Evolutionary conservation across 2,797 vertebrate genomes (phyloP).

Genomic region (Spea hammondii): DNA sequence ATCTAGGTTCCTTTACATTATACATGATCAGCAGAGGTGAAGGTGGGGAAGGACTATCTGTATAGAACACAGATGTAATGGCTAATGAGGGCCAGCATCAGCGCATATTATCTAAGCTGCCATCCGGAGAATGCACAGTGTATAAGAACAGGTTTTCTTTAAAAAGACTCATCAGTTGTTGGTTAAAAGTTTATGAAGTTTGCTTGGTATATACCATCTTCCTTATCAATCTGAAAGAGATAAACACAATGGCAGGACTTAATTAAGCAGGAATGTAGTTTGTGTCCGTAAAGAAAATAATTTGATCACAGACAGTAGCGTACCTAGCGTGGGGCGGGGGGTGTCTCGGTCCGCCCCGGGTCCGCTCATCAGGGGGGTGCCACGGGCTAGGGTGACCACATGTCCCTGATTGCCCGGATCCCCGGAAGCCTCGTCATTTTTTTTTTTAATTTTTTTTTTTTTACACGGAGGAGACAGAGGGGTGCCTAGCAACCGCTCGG

Average conservation of each 20-base stretch:
- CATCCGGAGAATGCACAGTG: neutral
- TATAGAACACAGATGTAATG: constrained; percentile 46
- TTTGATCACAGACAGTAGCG: too few species aligned
- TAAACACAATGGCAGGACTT: neutral
- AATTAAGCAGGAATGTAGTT: too few species aligned
- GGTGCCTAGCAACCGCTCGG: too few species aligned
- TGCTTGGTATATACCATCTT: constrained; percentile 22
- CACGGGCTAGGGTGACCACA: too few species aligned
- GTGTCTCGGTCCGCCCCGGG: too few species aligned
- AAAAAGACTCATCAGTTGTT: neutral
- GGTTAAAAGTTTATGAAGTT: constrained; percentile 51
- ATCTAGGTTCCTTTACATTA: constrained; percentile 23
- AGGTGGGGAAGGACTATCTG: constrained; percentile 1
- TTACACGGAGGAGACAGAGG: too few species aligned
- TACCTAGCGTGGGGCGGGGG: too few species aligned
- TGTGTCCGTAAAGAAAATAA: too few species aligned
- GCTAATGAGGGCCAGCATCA: constrained; percentile 1
- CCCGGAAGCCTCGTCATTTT: too few species aligned
- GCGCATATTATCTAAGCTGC: constrained; percentile 27
- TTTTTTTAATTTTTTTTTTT: too few species aligned
- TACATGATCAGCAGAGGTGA: constrained; percentile 14
- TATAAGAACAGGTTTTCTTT: neutral
- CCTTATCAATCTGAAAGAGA: constrained; percentile 54
- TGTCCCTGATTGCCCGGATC: too few species aligned
- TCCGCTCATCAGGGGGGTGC: too few species aligned